phyloP scores from a whole-genome alignment of 2,113 vertebrate species.

The Toxostoma redivivum region DNA sequence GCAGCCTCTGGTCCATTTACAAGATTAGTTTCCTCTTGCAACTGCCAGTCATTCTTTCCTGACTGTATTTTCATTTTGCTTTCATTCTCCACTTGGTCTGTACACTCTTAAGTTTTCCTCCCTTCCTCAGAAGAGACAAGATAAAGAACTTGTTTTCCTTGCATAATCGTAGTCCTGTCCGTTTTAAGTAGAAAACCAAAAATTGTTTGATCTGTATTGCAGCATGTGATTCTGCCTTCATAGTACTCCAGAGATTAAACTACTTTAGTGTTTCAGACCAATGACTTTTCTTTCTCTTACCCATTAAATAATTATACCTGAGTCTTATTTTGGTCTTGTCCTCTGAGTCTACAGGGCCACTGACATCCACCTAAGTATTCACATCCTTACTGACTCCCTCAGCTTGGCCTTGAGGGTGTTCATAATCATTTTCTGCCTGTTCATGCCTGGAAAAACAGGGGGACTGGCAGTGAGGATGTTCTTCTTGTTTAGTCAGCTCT shows the following conservation, averaged over 20 bases:
- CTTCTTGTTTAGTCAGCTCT: background rate
- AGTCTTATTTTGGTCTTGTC: background rate
- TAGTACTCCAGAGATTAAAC: background rate
- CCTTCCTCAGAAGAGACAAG: background rate
- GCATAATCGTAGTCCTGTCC: background rate
- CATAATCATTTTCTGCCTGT: background rate
- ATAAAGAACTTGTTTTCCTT: constrained; percentile 13
- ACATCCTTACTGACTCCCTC: background rate
- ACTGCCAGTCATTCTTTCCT: background rate
- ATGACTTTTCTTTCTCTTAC: background rate
- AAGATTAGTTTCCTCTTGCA: background rate
- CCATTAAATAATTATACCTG: background rate
- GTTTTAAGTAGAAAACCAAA: background rate
- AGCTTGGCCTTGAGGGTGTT: background rate
- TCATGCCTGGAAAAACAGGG: background rate
- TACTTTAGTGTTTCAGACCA: background rate
- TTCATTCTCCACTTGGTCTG: background rate
- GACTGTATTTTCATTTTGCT: background rate
- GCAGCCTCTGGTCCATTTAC: constrained; percentile 20
- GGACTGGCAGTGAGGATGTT: background rate
- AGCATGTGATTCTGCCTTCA: background rate
- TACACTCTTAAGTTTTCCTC: background rate
- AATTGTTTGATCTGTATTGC: background rate
- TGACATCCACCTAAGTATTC: background rate
- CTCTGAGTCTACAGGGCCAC: background rate